Conservation (phyloP, 2,113 vertebrate species). For the Passer montanus region DNA sequence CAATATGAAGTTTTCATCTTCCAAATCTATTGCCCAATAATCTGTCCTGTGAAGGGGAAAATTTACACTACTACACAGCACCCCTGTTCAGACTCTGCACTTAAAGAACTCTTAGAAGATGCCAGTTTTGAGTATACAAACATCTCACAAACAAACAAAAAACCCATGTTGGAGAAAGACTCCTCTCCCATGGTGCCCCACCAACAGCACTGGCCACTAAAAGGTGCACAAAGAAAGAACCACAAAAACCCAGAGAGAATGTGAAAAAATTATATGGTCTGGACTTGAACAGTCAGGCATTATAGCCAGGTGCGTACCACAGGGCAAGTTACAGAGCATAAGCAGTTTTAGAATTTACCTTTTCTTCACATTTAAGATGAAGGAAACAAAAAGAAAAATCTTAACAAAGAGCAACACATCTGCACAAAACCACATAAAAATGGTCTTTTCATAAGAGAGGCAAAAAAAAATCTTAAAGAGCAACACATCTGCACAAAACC, state of each 20-base stretch:
- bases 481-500: background rate
- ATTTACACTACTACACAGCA: background rate
- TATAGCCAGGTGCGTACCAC: background rate
- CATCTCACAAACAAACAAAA: background rate
- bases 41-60: background rate
- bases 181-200: background rate
- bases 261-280: rapidly evolving
- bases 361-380: background rate
- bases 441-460: background rate
- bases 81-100: background rate
- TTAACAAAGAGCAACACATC: background rate
- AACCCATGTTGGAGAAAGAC: background rate
- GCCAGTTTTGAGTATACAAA: background rate
- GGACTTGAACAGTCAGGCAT: background rate
- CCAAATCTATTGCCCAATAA: background rate
- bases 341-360: background rate
- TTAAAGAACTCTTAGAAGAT: background rate
- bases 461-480: background rate
- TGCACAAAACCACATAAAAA: background rate
- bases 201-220: background rate
- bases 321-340: background rate
- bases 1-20: background rate
- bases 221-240: background rate
- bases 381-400: background rate
- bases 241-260: background rate